Conservation (phyloP, 2,888 invertebrate species). For the Yponomeuta evonymella region DNA sequence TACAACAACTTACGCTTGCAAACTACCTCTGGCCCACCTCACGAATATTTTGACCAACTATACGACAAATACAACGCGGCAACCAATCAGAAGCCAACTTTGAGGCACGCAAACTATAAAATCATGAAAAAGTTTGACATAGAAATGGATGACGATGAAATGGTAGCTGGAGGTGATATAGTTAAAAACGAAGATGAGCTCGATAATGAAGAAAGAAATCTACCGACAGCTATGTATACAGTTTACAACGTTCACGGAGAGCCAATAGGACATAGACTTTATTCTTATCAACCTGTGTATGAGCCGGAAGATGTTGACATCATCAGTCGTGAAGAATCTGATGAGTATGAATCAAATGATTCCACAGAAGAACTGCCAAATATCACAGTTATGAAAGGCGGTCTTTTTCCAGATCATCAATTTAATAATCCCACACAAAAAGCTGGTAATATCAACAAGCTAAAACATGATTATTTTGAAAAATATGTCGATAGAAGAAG, state of each 20-base stretch:
- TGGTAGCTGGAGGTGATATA: constrained; percentile 36
- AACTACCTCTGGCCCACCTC: constrained; percentile 42
- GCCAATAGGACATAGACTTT: constrained; percentile 64
- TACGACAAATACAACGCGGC: constrained; percentile 67
- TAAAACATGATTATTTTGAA: constrained; percentile 68
- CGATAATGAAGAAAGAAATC: constrained; percentile 42
- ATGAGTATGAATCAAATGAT: constrained; percentile 50
- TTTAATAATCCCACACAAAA: constrained; percentile 44
- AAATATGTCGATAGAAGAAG: constrained; percentile 60
- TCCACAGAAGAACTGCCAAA: constrained; percentile 43
- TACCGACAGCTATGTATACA: constrained; percentile 64
- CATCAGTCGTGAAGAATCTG: constrained; percentile 41
- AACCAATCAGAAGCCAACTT: constrained; percentile 53
- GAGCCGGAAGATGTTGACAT: constrained; percentile 63
- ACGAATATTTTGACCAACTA: constrained; percentile 40
- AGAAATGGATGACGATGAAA: constrained; percentile 41
- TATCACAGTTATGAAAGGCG: constrained; percentile 64
- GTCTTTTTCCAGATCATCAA: constrained; percentile 50
- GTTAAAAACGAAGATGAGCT: constrained; percentile 15
- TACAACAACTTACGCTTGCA: constrained; percentile 52
- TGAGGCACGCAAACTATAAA: constrained; percentile 66
- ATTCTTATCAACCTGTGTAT: constrained; percentile 68
- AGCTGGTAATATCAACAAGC: constrained; percentile 35
- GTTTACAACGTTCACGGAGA: constrained; percentile 68
- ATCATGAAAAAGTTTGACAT: constrained; percentile 65